Base-by-base conservation (phyloP, 92 coral and sea anemone genomes). In the Umimayanthus kanabou region DNA sequence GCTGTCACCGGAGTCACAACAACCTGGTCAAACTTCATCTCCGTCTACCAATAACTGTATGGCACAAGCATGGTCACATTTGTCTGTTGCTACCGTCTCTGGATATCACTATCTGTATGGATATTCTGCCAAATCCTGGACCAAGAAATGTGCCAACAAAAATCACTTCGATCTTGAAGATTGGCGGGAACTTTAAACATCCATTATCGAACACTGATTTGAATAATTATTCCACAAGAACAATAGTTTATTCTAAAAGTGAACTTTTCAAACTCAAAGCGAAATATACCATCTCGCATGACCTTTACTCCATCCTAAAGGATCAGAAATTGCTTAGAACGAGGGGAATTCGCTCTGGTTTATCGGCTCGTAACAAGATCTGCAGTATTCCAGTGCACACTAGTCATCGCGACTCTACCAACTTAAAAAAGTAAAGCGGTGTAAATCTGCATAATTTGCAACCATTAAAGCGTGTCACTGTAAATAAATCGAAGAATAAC, bases 31-130 rank as follows among this genome's bases (percentile, higher is more conserved):
- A 77, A 77, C 81, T 77, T 77, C 61, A 77, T 77, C 81, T 77
- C 76, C 80, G 79, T 70, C 72, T 43, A 45, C 76, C 82, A 50
- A 85, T 85, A 55, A 29, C 82, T 75, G 89, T 28, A 76, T 85
- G 89, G 89, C 82, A 75, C 89, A 85, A 85, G 89, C 89, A 85
- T 76, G 88, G 88, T 7, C 88, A 85, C 80, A n/a, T 71, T 47
- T 85, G 89, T 69, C 71, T 85, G 67, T 85, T 85, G 53, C 43
- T 85, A 39, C 61, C 72, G 49, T 66, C 79, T 16, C 67, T 30
- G 82, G 82, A n/a, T n/a, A n/a, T n/a, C n/a, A n/a, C n/a, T n/a
- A n/a, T n/a, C n/a, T n/a, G n/a, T n/a, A n/a, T n/a, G 89, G 89
- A 85, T 85, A 75, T 76, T 55, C 73, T 74, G 82, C 42, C 66